A percentile compares a stretch with the other conserved stretches of the same genome.
Evolutionary conservation across 53 echinoderm and acorn worm genomes (phyloP).

Genomic region (Luidia sarsii): DNA sequence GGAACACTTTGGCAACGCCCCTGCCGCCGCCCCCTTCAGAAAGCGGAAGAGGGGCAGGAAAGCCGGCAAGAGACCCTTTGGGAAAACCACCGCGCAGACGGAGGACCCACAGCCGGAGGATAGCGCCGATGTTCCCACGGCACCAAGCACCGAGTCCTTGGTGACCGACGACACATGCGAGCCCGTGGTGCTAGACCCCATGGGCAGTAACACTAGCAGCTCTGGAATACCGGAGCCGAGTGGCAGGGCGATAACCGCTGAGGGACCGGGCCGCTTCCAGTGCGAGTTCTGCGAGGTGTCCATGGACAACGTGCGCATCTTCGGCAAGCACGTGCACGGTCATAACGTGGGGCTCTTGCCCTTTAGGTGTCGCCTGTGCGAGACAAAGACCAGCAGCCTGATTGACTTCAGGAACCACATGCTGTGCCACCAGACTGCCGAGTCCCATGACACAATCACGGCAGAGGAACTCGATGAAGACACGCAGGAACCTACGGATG

Average conservation of each 20-base stretch:
- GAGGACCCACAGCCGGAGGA: neutral
- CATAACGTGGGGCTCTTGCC: conserved; percentile 10
- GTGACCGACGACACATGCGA: too few species aligned
- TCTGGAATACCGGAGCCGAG: too few species aligned
- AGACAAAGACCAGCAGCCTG: neutral
- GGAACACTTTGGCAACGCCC: conserved; percentile 6
- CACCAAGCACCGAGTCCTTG: neutral
- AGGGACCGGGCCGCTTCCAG: too few species aligned
- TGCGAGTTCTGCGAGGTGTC: conserved; percentile 31
- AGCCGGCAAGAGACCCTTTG: neutral
- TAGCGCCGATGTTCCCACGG: neutral
- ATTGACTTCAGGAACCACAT: neutral
- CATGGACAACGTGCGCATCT: neutral
- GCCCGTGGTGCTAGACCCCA: neutral
- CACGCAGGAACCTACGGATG: neutral
- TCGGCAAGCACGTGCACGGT: neutral
- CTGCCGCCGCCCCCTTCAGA: neutral
- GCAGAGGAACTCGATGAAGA: too few species aligned
- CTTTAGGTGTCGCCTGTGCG: conserved; percentile 20
- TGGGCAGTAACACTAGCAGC: too few species aligned
- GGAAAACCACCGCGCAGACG: neutral
- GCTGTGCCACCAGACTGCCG: neutral
- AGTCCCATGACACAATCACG: neutral
- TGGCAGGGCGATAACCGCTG: too few species aligned
- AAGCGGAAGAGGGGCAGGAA: conserved; percentile 1